These are phyloP conservation scores for Napeogenes sylphis DNA, from an alignment of 2,888 invertebrate species.

Conservation along the genomic window DNA sequence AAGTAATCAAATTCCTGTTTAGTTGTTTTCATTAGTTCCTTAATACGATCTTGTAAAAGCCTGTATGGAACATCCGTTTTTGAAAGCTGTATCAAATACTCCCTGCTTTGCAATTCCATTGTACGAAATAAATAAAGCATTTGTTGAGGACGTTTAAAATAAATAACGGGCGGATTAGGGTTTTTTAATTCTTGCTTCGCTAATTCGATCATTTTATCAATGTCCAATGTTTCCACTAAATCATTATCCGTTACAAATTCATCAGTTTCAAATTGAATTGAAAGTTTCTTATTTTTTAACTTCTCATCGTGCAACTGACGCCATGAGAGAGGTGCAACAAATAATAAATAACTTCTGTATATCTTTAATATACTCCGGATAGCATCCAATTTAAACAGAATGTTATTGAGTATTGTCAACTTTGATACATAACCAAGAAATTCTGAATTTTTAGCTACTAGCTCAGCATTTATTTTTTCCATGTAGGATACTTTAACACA, in stretches of 20 bases:
- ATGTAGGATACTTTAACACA: conserved; percentile 54
- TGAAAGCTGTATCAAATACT: conserved; percentile 63
- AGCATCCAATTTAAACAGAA: conserved; percentile 66
- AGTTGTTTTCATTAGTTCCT: conserved; percentile 54
- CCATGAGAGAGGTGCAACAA: conserved; percentile 67
- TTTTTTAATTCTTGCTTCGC: conserved; percentile 57
- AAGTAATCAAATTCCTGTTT: conserved; percentile 65
- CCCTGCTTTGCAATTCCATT: conserved; percentile 71
- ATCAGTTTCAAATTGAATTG: conserved; percentile 63
- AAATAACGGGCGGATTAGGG: conserved; percentile 52
- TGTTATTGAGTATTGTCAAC: conserved; percentile 59
- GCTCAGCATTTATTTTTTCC: conserved; percentile 55
- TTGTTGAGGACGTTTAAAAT: conserved; percentile 56
- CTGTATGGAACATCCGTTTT: conserved; percentile 59
- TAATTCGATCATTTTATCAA: conserved; percentile 61
- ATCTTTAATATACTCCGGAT: conserved; percentile 60
- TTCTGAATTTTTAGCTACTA: conserved; percentile 56
- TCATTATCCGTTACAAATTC: conserved; percentile 64
- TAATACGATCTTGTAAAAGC: conserved; percentile 53
- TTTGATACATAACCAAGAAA: conserved; percentile 56
- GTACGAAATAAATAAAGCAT: conserved; percentile 65
- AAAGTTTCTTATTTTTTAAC: conserved; percentile 49
- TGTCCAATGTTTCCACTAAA: conserved; percentile 60
- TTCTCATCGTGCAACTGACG: conserved; percentile 62
- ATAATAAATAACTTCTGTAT: conserved; percentile 63